These are phyloP conservation scores for Cynocephalus volans DNA, from an alignment of 2,113 vertebrate species.

Conservation along the genomic window DNA sequence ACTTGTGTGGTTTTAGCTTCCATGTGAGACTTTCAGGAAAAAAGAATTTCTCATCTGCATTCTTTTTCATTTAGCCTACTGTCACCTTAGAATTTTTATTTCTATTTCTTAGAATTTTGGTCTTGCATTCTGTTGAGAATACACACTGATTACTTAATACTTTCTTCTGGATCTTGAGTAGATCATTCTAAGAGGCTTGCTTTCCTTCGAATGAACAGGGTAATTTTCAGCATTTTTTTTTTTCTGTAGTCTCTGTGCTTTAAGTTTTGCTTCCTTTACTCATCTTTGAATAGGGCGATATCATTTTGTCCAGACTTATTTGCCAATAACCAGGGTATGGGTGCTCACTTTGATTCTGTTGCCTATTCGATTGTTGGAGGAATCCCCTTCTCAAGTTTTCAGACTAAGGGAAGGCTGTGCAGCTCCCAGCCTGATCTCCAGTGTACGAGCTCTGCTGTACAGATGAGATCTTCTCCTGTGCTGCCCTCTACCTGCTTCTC, in stretches of 20 bases:
- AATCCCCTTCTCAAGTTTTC: background rate
- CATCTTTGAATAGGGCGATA: background rate
- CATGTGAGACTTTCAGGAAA: background rate
- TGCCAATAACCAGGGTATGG: background rate
- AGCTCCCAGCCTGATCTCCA: background rate
- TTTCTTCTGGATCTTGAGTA: conserved; percentile 8
- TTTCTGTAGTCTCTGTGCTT: background rate
- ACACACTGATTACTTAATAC: background rate
- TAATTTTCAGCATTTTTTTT: background rate
- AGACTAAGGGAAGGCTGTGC: background rate
- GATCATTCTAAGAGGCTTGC: background rate
- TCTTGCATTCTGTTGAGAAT: background rate
- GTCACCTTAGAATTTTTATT: background rate
- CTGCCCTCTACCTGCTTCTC: background rate
- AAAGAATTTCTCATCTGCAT: background rate
- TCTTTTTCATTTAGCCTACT: background rate
- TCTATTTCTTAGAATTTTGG: background rate
- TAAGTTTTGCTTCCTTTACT: conserved; percentile 23
- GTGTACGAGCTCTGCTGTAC: background rate
- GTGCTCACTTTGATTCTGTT: background rate
- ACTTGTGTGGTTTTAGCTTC: background rate
- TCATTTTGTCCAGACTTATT: background rate
- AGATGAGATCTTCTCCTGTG: background rate
- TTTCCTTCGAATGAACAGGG: conserved; percentile 21
- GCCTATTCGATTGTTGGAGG: background rate